Percentiles rank a stretch among this genome's conserved stretches.
phyloP scores from a whole-genome alignment of 30 jellyfish, hydroid and myxozoan species.

The Aurelia aurita region DNA sequence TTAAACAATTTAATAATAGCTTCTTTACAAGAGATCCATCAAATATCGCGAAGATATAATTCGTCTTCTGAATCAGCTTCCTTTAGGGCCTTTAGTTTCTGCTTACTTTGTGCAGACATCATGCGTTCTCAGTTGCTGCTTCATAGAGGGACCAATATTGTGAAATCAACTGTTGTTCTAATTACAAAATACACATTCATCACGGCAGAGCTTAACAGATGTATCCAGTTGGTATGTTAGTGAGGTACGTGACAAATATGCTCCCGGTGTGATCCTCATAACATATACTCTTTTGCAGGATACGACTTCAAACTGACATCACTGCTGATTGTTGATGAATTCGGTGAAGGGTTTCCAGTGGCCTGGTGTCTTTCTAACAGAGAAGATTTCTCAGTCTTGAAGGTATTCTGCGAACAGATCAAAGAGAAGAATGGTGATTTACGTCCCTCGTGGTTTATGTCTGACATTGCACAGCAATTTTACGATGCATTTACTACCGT shows the following conservation, averaged over 20 bases:
- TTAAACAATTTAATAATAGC: background rate
- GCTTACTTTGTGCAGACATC: too few relatives aligned
- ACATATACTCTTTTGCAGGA: background rate
- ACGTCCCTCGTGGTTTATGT: background rate
- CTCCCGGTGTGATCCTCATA: too few relatives aligned
- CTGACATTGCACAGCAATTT: slow-evolving; percentile 1
- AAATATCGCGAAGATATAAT: too few relatives aligned
- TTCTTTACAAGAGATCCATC: background rate
- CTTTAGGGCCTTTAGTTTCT: too few relatives aligned
- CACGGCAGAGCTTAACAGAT: too few relatives aligned
- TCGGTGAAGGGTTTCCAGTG: slow-evolving; percentile 1
- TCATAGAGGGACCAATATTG: too few relatives aligned
- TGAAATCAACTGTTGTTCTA: background rate
- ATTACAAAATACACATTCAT: too few relatives aligned
- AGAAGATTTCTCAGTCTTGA: slow-evolving; percentile 1
- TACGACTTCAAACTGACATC: slow-evolving; percentile 16
- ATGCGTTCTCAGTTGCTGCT: too few relatives aligned
- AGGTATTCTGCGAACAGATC: slow-evolving; percentile 7
- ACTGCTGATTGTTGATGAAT: slow-evolving; percentile 7
- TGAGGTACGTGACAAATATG: too few relatives aligned
- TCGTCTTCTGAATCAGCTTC: too few relatives aligned
- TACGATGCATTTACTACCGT: background rate
- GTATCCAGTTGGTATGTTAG: too few relatives aligned
- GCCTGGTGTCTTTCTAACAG: slow-evolving; percentile 33
- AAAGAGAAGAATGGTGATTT: background rate